Percentiles rank a stretch among this genome's conserved stretches.
phyloP scores from a whole-genome alignment of 2,113 vertebrate genomes.

The Corydoras sp. region DNA sequence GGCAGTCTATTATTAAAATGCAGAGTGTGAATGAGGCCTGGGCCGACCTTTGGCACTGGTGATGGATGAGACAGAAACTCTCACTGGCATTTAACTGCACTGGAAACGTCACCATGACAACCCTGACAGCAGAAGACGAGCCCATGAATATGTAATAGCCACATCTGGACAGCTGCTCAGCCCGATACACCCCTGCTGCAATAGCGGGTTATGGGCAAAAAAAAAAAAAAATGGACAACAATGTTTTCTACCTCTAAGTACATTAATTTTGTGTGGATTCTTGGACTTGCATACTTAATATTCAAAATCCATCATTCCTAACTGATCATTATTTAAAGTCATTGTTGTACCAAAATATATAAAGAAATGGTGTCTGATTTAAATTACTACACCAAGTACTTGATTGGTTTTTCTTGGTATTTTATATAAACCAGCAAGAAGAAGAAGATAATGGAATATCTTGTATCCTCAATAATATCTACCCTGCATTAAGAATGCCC shows the following conservation, averaged over 20 bases:
- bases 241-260: slow-evolving; percentile 18
- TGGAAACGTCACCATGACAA: slow-evolving; percentile 46
- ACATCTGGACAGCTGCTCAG: slow-evolving; percentile 48
- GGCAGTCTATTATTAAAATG: slow-evolving; percentile 36
- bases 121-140: slow-evolving; percentile 39
- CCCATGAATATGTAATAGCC: slow-evolving; percentile 46
- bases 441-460: too few relatives aligned
- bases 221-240: slow-evolving; percentile 3
- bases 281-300: too few relatives aligned
- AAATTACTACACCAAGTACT: too few relatives aligned
- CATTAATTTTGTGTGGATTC: too few relatives aligned
- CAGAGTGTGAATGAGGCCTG: slow-evolving; percentile 65
- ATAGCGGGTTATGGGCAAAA: slow-evolving; percentile 2
- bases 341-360: too few relatives aligned
- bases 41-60: slow-evolving; percentile 64
- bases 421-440: too few relatives aligned
- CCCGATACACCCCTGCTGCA: slow-evolving; percentile 34
- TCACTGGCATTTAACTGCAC: slow-evolving; percentile 45
- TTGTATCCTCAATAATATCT: too few relatives aligned
- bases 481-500: too few relatives aligned
- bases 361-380: too few relatives aligned
- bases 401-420: too few relatives aligned
- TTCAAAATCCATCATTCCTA: too few relatives aligned
- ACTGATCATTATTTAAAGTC: too few relatives aligned
- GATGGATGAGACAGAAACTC: slow-evolving; percentile 61